phyloP scores from a whole-genome alignment of 2,113 vertebrate species.

The Arothron firmamentum region DNA sequence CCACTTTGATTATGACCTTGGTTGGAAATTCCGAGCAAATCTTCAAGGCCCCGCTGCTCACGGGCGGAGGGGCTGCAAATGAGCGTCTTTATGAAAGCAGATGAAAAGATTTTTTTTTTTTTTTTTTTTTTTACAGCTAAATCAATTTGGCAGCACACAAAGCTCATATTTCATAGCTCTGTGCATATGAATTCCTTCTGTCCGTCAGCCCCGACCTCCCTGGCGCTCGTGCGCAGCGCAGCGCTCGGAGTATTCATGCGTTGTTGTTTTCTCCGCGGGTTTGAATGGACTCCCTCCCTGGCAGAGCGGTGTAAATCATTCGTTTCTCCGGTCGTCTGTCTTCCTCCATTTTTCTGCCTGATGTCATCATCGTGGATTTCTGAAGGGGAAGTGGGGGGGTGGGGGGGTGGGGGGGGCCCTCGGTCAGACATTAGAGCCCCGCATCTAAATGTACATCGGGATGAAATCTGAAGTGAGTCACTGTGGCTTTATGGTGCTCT shows the following conservation, averaged over 20 bases:
- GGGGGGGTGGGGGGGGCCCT: conserved; percentile 17
- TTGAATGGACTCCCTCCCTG: conserved; percentile 44
- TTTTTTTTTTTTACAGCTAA: conserved; percentile 65
- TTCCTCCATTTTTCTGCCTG: conserved; percentile 34
- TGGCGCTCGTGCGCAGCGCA: conserved; percentile 50
- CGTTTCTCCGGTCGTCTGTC: conserved; percentile 32
- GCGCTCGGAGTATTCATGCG: conserved; percentile 41
- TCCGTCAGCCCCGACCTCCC: conserved; percentile 61
- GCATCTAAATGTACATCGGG: neutral
- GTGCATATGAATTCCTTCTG: conserved; percentile 58
- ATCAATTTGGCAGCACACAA: conserved; percentile 65
- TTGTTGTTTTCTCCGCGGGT: conserved; percentile 58
- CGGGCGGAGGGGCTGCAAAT: conserved; percentile 53
- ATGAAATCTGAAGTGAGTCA: conserved; percentile 49
- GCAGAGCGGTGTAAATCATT: conserved; percentile 48
- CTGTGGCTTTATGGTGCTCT: conserved; percentile 33
- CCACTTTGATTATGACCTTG: conserved; percentile 64
- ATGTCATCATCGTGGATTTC: conserved; percentile 27
- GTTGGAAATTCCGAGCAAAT: conserved; percentile 65
- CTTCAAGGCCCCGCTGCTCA: conserved; percentile 43
- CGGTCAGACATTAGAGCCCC: conserved; percentile 30
- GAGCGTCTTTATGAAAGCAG: conserved; percentile 68
- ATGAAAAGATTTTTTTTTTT: conserved; percentile 64
- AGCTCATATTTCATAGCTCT: conserved; percentile 60
- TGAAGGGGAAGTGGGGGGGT: too few species aligned